Conservation (phyloP, 1,140 invertebrate genomes). For the Heliconius eleuchia region DNA sequence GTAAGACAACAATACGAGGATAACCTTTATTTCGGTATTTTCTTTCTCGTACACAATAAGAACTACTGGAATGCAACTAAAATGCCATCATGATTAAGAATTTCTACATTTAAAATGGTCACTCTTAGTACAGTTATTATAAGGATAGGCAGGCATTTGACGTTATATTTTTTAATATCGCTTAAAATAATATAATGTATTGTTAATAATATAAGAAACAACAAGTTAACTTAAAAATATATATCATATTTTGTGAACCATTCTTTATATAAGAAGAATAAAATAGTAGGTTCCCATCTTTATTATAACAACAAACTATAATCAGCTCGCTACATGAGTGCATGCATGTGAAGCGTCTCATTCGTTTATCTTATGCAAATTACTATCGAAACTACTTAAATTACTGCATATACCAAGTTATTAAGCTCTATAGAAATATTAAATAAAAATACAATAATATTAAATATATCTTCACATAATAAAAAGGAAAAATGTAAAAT, state of each 20-base stretch:
- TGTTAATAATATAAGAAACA: no score
- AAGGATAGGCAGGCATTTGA: neutral
- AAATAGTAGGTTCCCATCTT: neutral
- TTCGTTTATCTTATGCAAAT: neutral
- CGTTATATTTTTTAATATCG: neutral
- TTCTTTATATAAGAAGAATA: no score
- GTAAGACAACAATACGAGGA: neutral
- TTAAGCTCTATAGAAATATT: neutral
- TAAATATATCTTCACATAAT: neutral
- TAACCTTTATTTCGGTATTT: neutral
- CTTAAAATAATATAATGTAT: neutral
- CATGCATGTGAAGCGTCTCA: neutral
- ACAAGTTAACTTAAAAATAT: no score
- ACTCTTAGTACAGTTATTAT: neutral
- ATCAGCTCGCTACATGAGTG: neutral
- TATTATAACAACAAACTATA: neutral
- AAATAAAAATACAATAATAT: neutral
- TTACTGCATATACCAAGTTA: neutral
- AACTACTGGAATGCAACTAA: constrained; percentile 10
- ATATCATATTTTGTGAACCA: no score
- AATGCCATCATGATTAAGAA: neutral
- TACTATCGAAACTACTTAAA: no score
- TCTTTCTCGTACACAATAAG: neutral
- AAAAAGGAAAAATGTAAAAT: constrained; percentile 8
- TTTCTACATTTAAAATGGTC: neutral